Evolutionary conservation across 2,888 invertebrate genomes (phyloP).

Genomic region (Orthosia incerta): DNA sequence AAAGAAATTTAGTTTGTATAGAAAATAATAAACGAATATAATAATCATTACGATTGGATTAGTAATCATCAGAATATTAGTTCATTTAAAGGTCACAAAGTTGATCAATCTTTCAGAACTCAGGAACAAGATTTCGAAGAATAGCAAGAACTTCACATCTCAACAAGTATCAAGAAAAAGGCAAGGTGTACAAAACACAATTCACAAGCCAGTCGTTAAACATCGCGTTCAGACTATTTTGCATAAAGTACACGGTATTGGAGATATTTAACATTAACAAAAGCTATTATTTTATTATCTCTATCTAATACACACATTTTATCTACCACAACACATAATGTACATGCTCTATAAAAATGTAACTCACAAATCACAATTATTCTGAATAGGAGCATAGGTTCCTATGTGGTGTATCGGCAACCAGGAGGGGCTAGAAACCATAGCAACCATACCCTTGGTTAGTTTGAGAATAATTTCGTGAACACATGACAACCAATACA

Average conservation of each 20-base stretch:
- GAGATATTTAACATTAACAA: not conserved
- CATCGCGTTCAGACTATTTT: not conserved
- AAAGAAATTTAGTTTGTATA: too few relatives aligned
- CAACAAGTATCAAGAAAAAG: not conserved
- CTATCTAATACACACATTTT: conserved; percentile 36
- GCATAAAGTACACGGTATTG: not conserved
- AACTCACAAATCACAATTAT: conserved; percentile 51
- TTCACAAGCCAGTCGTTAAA: not conserved
- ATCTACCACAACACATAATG: conserved; percentile 55
- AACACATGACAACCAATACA: conserved; percentile 31
- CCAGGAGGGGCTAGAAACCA: conserved; percentile 62
- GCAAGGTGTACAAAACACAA: not conserved
- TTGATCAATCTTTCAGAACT: not conserved
- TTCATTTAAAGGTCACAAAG: not conserved
- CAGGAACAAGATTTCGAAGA: not conserved
- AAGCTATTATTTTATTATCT: conserved; percentile 21
- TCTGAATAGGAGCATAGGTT: conserved; percentile 39
- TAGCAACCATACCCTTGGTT: conserved; percentile 51
- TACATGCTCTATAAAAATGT: conserved; percentile 55
- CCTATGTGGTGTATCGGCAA: conserved; percentile 47
- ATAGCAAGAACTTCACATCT: not conserved
- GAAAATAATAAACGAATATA: too few relatives aligned
- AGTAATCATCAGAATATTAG: not conserved
- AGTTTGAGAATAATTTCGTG: conserved; percentile 19
- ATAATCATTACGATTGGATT: not conserved